Conservation (phyloP, 2,888 invertebrate species). For the Orthosia incerta region DNA sequence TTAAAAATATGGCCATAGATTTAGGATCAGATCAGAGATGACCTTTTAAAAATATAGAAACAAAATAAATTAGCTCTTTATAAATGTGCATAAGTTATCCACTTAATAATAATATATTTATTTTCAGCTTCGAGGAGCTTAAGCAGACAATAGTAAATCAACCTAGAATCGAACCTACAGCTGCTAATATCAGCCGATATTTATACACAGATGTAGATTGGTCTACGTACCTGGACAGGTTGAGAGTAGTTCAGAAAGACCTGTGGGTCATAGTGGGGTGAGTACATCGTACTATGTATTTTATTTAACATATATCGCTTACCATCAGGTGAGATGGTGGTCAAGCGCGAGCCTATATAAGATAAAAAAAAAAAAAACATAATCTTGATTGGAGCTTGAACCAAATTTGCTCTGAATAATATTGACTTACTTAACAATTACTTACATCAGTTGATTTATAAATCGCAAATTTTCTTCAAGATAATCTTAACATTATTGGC, state of each 20-base stretch:
- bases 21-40: too few species aligned
- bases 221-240: constrained; percentile 42
- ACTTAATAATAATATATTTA: neutral
- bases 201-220: constrained; percentile 60
- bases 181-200: constrained; percentile 42
- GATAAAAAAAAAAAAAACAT: too few species aligned
- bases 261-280: constrained; percentile 66
- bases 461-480: too few species aligned
- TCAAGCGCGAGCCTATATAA: too few species aligned
- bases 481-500: too few species aligned
- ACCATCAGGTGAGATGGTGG: too few species aligned
- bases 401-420: neutral
- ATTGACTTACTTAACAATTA: neutral
- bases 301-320: too few species aligned
- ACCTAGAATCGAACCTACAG: constrained; percentile 36
- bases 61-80: too few species aligned
- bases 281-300: constrained; percentile 1
- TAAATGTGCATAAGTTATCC: too few species aligned
- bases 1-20: too few species aligned
- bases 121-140: constrained; percentile 59
- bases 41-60: too few species aligned
- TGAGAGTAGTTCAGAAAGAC: constrained; percentile 54
- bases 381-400: neutral
- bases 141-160: constrained; percentile 42
- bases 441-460: neutral